phyloP scores from a whole-genome alignment of 1,140 invertebrate species.

The Cotesia chilonis region DNA sequence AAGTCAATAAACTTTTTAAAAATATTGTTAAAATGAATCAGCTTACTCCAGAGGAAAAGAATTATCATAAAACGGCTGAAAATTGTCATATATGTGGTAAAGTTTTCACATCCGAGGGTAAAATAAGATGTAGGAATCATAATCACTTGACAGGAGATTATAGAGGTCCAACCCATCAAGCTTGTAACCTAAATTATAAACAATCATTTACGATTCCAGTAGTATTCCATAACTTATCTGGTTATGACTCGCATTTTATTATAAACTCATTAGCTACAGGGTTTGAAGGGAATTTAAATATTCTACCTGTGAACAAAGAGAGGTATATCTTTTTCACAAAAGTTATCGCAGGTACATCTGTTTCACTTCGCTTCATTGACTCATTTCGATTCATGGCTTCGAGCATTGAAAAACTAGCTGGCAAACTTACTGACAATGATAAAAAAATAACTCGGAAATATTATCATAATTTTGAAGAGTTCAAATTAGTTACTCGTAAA shows the following conservation, averaged over 20 bases:
- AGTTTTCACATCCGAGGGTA: constrained; percentile 8
- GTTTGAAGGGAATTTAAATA: neutral
- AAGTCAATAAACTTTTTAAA: constrained; percentile 32
- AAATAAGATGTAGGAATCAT: constrained; percentile 8
- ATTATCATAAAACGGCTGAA: neutral
- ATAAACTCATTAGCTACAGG: constrained; percentile 21
- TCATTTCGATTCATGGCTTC: too few relatives aligned
- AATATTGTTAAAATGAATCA: constrained; percentile 1
- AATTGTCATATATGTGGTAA: constrained; percentile 42
- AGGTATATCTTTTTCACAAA: too few relatives aligned
- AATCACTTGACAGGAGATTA: neutral
- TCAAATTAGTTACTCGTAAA: constrained; percentile 38
- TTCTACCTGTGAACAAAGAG: neutral
- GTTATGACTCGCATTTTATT: constrained; percentile 29
- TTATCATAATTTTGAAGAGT: constrained; percentile 19
- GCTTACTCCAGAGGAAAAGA: neutral
- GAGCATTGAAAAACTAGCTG: too few relatives aligned
- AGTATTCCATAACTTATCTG: constrained; percentile 24
- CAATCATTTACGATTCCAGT: constrained; percentile 20
- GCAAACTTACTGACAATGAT: too few relatives aligned
- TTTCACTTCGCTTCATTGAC: too few relatives aligned
- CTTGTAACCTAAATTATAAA: constrained; percentile 53
- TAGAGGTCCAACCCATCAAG: constrained; percentile 47
- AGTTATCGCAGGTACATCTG: too few relatives aligned
- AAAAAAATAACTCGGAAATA: too few relatives aligned